Base-by-base conservation (phyloP, 2,113 vertebrate genomes). In the Glareola pratincola region DNA sequence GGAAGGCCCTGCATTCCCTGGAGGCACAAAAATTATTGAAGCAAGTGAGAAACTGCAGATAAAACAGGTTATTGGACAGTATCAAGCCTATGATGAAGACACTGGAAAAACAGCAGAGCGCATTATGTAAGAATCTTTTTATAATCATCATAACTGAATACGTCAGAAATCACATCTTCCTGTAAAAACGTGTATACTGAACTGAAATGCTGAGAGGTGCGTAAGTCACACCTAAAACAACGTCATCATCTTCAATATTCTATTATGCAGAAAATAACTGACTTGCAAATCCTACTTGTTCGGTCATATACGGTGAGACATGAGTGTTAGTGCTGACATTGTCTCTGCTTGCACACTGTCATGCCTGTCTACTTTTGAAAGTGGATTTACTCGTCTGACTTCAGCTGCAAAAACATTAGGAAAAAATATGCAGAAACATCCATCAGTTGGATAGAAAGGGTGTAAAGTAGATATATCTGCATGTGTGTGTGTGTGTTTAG, bases 51-150 rank as follows among this genome's bases (percentile, higher is more conserved):
- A 85, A 29, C 85, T 90, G 60, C 78, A 68, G 18, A 63, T 95
- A 69, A 79, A 36, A 37, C 69, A 85, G 24, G 34, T 97, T 20
- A 97, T 99, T 91, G 98, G 98, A 47, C 98, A 95, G n/a, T 98
- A 98, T 88, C 94, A 97, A 96, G 98, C 97, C 72, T 96, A 95
- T 63, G 97, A 98, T 81, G 96, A 97, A 93, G 98, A 98, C 63
- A 97, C 98, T 59, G 96, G 97, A 77, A 95, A 97, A 82, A 3
- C 39, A 80, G 95, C 98, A 80, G 3, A 96, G 57, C 37, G 0
- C 14, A 95, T 98, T 73, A 97, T 3, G 98, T 98, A 98, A 98
- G 98, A 57, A 23, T 47, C 60, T 64, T 90, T 75, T 85, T 62
- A n/a, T 62, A 50, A 27, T 16, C 5, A 3, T 73, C 27, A 9